Base-by-base conservation (phyloP, 2,797 vertebrate genomes). In the Pelobates cultripes region DNA sequence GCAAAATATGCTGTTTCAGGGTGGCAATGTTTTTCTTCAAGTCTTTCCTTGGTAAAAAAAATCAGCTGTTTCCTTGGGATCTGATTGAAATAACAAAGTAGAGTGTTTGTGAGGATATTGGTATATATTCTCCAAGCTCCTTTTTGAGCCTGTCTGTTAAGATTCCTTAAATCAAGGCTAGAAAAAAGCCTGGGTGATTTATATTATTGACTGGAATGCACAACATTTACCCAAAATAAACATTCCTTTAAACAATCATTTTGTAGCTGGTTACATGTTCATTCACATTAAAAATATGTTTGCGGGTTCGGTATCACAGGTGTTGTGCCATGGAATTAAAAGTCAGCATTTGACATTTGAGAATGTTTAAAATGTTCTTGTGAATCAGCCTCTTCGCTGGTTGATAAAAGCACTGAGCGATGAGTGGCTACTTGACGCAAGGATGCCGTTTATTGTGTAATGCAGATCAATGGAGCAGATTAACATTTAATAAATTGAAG, bases 31-130 rank as follows among this genome's bases (percentile, higher is more conserved):
- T 89, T 90, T 87, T 84, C 47, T 84, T 3, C 43, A 84, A 72
- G 43, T 3, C 86, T 85, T 81, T 86, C 88, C 88, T 87, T 86
- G 87, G 88, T 89, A 86, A 87, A 51, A 51, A 51, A 89, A 88
- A 80, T 90, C 89, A 90, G 89, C 88, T 89, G 88, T 91, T 91
- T 92, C 89, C 88, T 87, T 84, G 87, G 86, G 85, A 88, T 81
- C 81, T 73, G 88, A 88, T 88, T 88, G 82, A 84, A 88, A 89
- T 83, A 88, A 89, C 89, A 90, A 88, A 70, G 85, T 68, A 76
- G 78, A 73, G 84, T 88, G 85, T 89, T 88, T 88, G 88, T 83
- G 78, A 79, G 90, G 89, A 89, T 90, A 90, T 89, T 86, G 85
- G 86, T 89, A 82, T 85, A 86, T 79, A 86, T 86, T 84, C 87